Percentiles rank a stretch among this genome's conserved stretches.
Conservation (phyloP, 2,113 vertebrate species). For the Recurvirostra avosetta region DNA sequence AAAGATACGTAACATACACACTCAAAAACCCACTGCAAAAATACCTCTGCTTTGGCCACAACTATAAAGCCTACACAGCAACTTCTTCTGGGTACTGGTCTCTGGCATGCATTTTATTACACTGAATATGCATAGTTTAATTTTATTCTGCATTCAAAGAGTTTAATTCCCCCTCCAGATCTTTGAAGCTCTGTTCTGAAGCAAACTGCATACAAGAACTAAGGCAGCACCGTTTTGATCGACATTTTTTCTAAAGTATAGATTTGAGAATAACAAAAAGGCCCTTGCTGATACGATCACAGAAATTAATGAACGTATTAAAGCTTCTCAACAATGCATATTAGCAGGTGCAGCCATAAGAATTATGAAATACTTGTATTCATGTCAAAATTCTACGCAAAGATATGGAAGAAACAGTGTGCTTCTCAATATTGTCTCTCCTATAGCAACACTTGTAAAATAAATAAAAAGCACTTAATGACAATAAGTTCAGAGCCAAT, state of each 20-base stretch:
- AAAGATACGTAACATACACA: background rate
- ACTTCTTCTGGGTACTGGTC: background rate
- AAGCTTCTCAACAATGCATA: background rate
- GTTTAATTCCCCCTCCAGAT: background rate
- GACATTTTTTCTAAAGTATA: background rate
- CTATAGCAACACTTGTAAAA: background rate
- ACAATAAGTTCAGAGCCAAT: background rate
- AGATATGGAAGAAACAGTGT: background rate
- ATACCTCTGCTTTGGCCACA: background rate
- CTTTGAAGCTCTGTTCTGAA: slow-evolving; percentile 31
- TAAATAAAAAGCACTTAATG: background rate
- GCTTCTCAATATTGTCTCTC: background rate
- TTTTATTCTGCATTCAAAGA: slow-evolving; percentile 40
- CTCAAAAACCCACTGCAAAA: slow-evolving; percentile 11
- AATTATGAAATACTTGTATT: background rate
- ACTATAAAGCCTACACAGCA: background rate
- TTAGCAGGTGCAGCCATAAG: background rate
- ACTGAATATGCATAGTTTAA: slow-evolving; percentile 14
- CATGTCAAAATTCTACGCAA: background rate
- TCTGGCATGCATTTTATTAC: background rate
- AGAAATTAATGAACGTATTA: background rate
- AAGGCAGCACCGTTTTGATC: background rate
- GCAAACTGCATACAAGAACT: slow-evolving; percentile 1
- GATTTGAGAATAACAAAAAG: slow-evolving; percentile 1
- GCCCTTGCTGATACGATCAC: background rate